Percentiles rank a stretch among this genome's conserved stretches.
phyloP scores from a whole-genome alignment of 30 jellyfish, hydroid and myxozoan genomes.

The Sanderia malayensis region DNA sequence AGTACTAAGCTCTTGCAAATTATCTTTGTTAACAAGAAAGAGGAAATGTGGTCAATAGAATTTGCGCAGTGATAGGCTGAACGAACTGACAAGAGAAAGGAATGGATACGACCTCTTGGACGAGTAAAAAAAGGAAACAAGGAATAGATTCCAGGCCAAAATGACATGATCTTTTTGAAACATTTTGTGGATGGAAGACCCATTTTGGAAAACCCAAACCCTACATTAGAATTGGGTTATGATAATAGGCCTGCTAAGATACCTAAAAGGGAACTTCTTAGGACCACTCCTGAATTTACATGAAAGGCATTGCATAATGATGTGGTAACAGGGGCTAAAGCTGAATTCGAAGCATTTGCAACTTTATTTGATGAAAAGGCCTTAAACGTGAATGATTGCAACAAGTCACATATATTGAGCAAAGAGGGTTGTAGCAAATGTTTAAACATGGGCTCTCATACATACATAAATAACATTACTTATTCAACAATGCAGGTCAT shows the following conservation, averaged over 20 bases:
- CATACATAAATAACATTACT: too few species aligned
- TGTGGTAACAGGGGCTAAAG: neutral
- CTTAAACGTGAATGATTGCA: neutral
- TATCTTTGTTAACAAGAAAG: too few species aligned
- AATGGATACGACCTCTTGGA: too few species aligned
- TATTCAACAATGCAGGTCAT: constrained; percentile 10
- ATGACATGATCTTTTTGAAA: constrained; percentile 28
- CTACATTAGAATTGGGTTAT: constrained; percentile 5
- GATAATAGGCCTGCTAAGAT: neutral
- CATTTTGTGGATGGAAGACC: constrained; percentile 29
- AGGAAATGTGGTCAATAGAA: too few species aligned
- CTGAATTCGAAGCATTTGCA: neutral
- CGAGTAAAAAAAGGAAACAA: too few species aligned
- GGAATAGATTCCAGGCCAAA: constrained; percentile 25
- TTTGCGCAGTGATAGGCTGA: too few species aligned
- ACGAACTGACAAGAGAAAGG: too few species aligned
- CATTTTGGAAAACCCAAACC: constrained; percentile 6
- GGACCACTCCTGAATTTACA: too few species aligned
- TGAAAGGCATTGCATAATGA: too few species aligned
- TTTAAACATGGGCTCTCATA: neutral
- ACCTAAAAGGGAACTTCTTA: neutral
- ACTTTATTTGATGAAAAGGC: too few species aligned
- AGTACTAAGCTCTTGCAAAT: too few species aligned
- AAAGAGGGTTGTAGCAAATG: neutral
- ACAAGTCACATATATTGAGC: too few species aligned